Percentiles rank a stretch among this genome's conserved stretches.
These are phyloP conservation scores for Montipora foliosa DNA, from an alignment of 64 coral and sea anemone species.

Conservation along the genomic window DNA sequence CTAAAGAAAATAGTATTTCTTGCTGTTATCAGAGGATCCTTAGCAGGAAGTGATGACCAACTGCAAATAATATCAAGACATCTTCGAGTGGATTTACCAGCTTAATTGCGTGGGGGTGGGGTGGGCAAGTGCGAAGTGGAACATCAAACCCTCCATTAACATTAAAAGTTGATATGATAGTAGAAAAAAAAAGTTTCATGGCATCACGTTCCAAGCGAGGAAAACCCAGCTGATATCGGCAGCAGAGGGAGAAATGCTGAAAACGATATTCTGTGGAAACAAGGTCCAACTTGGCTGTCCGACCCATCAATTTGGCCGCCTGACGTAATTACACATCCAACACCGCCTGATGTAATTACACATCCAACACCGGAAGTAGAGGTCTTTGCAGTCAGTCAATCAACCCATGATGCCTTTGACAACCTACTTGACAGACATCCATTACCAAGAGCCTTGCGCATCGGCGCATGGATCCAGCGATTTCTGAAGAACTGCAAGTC, in stretches of 20 bases:
- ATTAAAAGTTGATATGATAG: too few species aligned
- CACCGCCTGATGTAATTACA: conserved; percentile 24
- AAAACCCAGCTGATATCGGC: conserved; percentile 42
- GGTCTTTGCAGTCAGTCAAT: neutral
- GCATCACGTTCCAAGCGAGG: too few species aligned
- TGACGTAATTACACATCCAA: conserved; percentile 17
- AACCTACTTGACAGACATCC: too few species aligned
- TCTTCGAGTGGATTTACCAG: too few species aligned
- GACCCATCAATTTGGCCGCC: conserved; percentile 36
- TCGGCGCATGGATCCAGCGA: too few species aligned
- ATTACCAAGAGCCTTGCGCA: too few species aligned
- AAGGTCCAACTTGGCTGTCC: conserved; percentile 25
- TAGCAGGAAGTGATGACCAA: conserved; percentile 79
- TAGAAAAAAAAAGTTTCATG: too few species aligned
- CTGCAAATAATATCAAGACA: conserved; percentile 31
- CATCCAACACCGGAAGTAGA: conserved; percentile 16
- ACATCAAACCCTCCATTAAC: too few species aligned
- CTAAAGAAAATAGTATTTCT: conserved; percentile 95
- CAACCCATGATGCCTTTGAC: too few species aligned
- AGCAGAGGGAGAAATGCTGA: conserved; percentile 37
- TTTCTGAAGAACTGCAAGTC: too few species aligned
- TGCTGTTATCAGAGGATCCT: conserved; percentile 79
- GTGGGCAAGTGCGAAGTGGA: too few species aligned
- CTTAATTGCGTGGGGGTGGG: too few species aligned
- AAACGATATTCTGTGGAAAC: conserved; percentile 49